Conservation (phyloP, 2,888 invertebrate genomes). For the Leucania comma region DNA sequence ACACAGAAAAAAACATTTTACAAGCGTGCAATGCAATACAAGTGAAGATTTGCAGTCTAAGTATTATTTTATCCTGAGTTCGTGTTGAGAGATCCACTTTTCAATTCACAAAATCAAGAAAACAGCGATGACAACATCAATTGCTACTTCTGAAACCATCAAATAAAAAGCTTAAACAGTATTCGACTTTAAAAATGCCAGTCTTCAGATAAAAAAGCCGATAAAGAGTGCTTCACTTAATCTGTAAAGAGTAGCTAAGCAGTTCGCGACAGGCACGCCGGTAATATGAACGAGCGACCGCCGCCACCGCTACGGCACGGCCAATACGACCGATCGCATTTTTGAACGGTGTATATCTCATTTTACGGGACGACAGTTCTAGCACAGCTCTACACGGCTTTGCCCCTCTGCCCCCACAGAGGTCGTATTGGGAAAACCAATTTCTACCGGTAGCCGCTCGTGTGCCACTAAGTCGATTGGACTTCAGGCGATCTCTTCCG, state of each 20-base stretch:
- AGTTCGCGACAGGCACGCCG: constrained; percentile 56
- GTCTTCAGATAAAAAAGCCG: not conserved
- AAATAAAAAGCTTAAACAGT: not conserved
- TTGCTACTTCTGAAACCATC: not conserved
- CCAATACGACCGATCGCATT: constrained; percentile 79
- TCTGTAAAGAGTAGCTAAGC: constrained; percentile 29
- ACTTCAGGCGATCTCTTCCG: constrained; percentile 74
- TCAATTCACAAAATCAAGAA: not conserved
- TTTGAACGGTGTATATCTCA: constrained; percentile 86
- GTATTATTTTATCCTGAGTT: not conserved
- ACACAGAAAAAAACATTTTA: too few species aligned
- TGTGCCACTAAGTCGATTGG: constrained; percentile 82
- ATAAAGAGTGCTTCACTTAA: constrained; percentile 32
- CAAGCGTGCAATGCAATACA: too few species aligned
- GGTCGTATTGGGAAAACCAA: constrained; percentile 83
- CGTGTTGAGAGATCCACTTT: not conserved
- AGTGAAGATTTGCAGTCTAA: too few species aligned
- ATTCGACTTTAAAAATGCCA: not conserved
- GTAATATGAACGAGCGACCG: constrained; percentile 65
- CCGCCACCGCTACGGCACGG: constrained; percentile 55
- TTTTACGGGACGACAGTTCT: constrained; percentile 85
- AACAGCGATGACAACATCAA: too few species aligned
- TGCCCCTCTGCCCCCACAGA: constrained; percentile 59
- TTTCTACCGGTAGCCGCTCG: constrained; percentile 79
- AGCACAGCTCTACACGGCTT: constrained; percentile 46